Evolutionary conservation across 2,113 vertebrate species (phyloP), one percentile per base, ranked within the genome.

Genomic region (Hydropotes inermis): DNA sequence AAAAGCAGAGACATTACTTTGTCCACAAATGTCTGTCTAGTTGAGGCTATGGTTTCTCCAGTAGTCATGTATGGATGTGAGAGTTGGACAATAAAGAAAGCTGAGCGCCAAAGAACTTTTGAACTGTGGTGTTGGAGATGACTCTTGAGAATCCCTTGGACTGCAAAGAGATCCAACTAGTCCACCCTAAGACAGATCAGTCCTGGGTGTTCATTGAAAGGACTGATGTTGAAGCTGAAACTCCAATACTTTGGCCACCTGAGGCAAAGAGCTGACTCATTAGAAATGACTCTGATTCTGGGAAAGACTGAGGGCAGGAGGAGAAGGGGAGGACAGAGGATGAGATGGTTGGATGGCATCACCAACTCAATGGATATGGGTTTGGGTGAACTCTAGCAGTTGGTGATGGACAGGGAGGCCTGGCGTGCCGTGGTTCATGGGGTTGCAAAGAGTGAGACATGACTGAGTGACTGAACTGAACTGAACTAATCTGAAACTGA

Each of bases 361-460:
- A 67, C 33, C 2, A 2, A 67, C 9, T 5, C 64, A 67, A 10
- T 67, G 17, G 17, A 67, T n/a, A 67, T 36, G 64, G 33, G 19
- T 67, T 67, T 67, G 8, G 1, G 33, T 36, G 16, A 2, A n/a
- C 33, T 67, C 17, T 0, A 2, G 33, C 33, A 11, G 64, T 36
- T 67, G n/a, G 64, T 36, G 33, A 67, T 36, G 33, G 33, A 36
- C 17, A n/a, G 33, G 64, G 16, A 36, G 64, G 33, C 8, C 8
- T 19, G 33, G 33, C 8, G 10, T 67, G 33, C 64, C 36, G 64
- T 0, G 2, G 8, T 36, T 10, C 33, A 67, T 67, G 33, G 33
- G 2, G 10, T 36, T 2, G 0, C 64, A 67, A 67, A 17, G 33
- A 67, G 8, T 67, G 0, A 9, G 33, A 36, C 64, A 67, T 2